Evolutionary conservation across 2,113 vertebrate genomes (phyloP).

Genomic region (Martes martes): DNA sequence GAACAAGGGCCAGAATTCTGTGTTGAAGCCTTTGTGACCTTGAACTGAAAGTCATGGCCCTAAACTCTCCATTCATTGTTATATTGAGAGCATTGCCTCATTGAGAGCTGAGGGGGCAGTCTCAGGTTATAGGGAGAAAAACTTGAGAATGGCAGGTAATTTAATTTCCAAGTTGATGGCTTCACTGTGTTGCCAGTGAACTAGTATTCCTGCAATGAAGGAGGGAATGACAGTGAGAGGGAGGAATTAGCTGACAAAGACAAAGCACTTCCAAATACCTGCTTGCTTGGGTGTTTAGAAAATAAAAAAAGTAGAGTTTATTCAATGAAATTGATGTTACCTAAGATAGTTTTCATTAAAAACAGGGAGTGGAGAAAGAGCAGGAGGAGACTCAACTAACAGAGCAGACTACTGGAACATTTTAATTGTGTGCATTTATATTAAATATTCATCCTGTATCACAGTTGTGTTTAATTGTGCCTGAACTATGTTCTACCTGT

Average conservation of each 20-base stretch:
- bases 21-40: background rate
- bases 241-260: background rate
- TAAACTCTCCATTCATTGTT: background rate
- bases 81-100: background rate
- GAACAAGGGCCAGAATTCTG: background rate
- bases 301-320: background rate
- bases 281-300: background rate
- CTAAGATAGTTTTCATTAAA: background rate
- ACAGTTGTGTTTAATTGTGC: background rate
- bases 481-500: background rate
- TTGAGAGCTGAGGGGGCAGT: background rate
- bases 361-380: background rate
- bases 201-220: background rate
- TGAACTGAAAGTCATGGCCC: background rate
- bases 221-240: background rate
- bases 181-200: background rate
- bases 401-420: background rate
- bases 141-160: conserved; percentile 20
- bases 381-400: background rate
- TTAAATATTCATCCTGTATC: background rate
- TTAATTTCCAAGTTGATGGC: conserved; percentile 21
- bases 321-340: background rate
- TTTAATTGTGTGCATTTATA: background rate
- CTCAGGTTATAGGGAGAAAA: background rate
- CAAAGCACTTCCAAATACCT: background rate